phyloP scores from a whole-genome alignment of 2,113 vertebrate genomes.

The Tragelaphus scriptus region DNA sequence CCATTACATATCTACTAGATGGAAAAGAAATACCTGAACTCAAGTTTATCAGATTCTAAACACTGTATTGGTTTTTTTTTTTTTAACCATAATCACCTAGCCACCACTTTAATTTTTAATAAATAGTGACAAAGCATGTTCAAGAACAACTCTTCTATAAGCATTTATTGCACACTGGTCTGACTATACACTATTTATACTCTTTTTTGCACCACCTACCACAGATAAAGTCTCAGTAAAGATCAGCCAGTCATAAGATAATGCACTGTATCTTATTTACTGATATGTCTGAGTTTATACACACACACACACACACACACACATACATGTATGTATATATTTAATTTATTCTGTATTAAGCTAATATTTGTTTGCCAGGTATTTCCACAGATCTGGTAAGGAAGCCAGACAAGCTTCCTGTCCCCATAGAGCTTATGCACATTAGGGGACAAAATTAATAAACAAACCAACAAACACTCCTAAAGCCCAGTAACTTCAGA shows the following conservation, averaged over 20 bases:
- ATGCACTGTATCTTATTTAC: neutral
- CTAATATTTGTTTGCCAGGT: neutral
- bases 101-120: neutral
- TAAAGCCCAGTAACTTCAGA: neutral
- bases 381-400: neutral
- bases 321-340: neutral
- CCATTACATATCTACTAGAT: neutral
- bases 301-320: neutral
- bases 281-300: neutral
- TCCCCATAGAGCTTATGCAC: neutral
- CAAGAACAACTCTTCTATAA: neutral
- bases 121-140: neutral
- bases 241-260: neutral
- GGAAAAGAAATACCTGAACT: neutral
- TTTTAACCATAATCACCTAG: neutral
- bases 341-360: neutral
- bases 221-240: neutral
- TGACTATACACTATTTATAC: neutral
- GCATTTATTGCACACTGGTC: neutral
- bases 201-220: neutral
- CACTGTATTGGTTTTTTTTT: neutral
- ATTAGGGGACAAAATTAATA: neutral
- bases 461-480: neutral
- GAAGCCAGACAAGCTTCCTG: neutral
- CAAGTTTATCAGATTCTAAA: neutral